Conservation (phyloP, 2,888 invertebrate genomes). For the Habroteleia sp. region DNA sequence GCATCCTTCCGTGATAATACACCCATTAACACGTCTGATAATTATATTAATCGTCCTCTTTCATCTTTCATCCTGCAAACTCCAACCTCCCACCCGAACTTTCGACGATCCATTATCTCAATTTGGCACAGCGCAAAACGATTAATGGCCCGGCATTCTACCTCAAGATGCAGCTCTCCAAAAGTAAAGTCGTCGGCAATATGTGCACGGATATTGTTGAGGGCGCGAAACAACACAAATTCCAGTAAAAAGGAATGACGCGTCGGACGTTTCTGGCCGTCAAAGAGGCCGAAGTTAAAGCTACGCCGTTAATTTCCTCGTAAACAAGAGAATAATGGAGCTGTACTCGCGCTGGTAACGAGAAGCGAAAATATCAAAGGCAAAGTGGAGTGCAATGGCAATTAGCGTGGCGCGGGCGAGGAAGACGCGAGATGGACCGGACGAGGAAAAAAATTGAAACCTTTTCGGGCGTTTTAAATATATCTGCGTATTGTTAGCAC, state of each 20-base stretch:
- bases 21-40: constrained; percentile 16
- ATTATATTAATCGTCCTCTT: constrained; percentile 12
- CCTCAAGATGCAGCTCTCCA: background rate
- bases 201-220: background rate
- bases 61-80: constrained; percentile 3
- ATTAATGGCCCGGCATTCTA: constrained; percentile 2
- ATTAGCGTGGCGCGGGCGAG: constrained; percentile 51
- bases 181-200: constrained; percentile 23
- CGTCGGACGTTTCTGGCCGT: constrained; percentile 44
- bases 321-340: constrained; percentile 63
- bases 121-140: constrained; percentile 20
- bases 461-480: constrained; percentile 75
- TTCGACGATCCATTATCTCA: constrained; percentile 33
- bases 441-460: constrained; percentile 67
- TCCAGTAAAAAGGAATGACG: constrained; percentile 35
- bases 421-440: constrained; percentile 45
- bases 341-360: constrained; percentile 54
- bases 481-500: constrained; percentile 73
- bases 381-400: constrained; percentile 58
- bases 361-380: constrained; percentile 64
- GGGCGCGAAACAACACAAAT: constrained; percentile 19
- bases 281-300: constrained; percentile 49
- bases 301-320: constrained; percentile 59
- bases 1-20: constrained; percentile 27
- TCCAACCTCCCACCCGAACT: constrained; percentile 8